Base-by-base conservation (phyloP, 2,113 vertebrate species). In the Atrichornis clamosus region DNA sequence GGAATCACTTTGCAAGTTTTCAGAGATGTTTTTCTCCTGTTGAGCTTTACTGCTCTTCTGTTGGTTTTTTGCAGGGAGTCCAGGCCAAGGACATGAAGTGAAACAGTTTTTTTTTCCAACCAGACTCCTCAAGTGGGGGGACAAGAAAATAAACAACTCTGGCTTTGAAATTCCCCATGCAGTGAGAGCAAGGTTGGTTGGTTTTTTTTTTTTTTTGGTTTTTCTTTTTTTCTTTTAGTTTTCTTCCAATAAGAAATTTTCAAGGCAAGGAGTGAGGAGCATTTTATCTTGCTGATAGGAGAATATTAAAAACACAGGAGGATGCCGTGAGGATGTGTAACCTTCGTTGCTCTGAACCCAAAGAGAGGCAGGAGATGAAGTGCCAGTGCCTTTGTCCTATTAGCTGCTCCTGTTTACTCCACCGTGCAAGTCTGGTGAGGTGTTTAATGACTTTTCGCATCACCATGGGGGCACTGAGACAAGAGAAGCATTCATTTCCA, bases 261-360 rank as follows among this genome's bases (percentile, higher is more conserved):
- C 60, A 75, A 75, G 80, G 83, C 60, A 92, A 90, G 72, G 49
- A 84, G 76, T 26, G 64, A 93, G 65, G 53, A 75, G 12, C 42
- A 39, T 90, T 97, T 96, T 94, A 90, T 97, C 93, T 97, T 93
- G 56, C 92, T 96, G 96, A 93, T 96, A 95, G 96, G 49, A 89
- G 83, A 96, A 93, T 96, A 96, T 96, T 96, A 96, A 97, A 96
- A 96, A 92, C 95, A 95, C 93, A 94, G 90, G 93, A 96, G 92
- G 95, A 90, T 72, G 95, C 93, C 2, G 0, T 56, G 60, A 70
- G 65, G 84, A 87, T 68, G 83, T 75, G 94, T 87, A 96, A 94
- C 86, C 76, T 96, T 94, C 94, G 87, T 75, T 90, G 93, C 90
- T 87, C 92, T 68, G 83, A 93, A 89, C 81, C 47, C 46, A 81